Evolutionary conservation across 2,888 invertebrate species (phyloP).

Genomic region (Drosophila lutescens): DNA sequence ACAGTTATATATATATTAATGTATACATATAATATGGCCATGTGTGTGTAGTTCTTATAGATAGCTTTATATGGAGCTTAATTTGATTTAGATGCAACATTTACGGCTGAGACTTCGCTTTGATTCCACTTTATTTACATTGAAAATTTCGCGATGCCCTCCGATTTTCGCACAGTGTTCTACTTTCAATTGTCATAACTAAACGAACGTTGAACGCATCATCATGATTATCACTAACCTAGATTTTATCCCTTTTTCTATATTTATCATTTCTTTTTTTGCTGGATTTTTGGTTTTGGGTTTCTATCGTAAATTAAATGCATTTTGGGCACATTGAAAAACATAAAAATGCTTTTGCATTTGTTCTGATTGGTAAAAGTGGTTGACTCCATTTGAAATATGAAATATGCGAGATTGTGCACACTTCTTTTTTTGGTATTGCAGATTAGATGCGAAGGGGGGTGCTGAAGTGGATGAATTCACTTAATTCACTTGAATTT

Average conservation of each 20-base stretch:
- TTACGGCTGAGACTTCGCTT: constrained; percentile 39
- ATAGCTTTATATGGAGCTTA: constrained; percentile 26
- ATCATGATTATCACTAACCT: constrained; percentile 76
- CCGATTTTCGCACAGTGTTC: constrained; percentile 5
- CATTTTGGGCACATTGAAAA: constrained; percentile 62
- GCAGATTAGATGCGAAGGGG: constrained; percentile 11
- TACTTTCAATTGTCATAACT: constrained; percentile 67
- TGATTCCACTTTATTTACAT: constrained; percentile 67
- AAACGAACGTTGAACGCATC: constrained; percentile 77
- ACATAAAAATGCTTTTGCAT: constrained; percentile 49
- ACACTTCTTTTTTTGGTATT: background rate
- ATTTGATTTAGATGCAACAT: constrained; percentile 59
- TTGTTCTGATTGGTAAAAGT: constrained; percentile 58
- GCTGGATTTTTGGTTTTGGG: constrained; percentile 13
- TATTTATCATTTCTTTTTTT: constrained; percentile 9
- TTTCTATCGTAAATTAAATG: constrained; percentile 63
- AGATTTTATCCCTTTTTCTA: constrained; percentile 30
- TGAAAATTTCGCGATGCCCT: constrained; percentile 43
- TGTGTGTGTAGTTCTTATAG: constrained; percentile 25
- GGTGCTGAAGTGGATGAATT: constrained; percentile 1
- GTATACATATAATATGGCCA: constrained; percentile 15
- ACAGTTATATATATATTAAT: constrained; percentile 18
- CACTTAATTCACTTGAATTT: constrained; percentile 25
- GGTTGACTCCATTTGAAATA: constrained; percentile 29
- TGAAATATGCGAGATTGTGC: constrained; percentile 30